phyloP scores from a whole-genome alignment of 2,113 vertebrate genomes.

The Pluvianellus socialis region DNA sequence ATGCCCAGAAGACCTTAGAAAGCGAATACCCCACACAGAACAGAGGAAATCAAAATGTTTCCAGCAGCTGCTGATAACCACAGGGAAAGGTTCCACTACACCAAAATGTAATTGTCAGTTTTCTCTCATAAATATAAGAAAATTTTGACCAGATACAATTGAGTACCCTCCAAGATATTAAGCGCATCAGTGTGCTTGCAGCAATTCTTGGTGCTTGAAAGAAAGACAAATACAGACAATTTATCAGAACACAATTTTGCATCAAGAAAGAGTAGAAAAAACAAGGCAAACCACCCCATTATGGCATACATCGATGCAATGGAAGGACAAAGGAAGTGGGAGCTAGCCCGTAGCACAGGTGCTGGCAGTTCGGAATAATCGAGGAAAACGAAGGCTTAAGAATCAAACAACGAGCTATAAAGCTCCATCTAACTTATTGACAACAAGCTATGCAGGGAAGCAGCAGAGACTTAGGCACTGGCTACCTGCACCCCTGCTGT shows the following conservation, averaged over 20 bases:
- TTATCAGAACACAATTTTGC: background rate
- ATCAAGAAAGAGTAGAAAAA: background rate
- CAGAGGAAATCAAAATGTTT: background rate
- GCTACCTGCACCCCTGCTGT: background rate
- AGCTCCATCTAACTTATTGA: background rate
- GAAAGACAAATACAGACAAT: background rate
- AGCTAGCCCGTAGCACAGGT: background rate
- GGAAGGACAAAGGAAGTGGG: background rate
- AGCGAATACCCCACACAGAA: background rate
- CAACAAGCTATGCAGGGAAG: background rate
- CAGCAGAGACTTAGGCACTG: background rate
- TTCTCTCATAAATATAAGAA: background rate
- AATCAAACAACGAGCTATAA: background rate
- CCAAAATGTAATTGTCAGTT: background rate
- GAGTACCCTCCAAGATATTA: background rate
- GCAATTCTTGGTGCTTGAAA: background rate
- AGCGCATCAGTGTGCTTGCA: background rate
- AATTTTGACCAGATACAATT: background rate
- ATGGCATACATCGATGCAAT: background rate
- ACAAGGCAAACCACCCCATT: fast-evolving
- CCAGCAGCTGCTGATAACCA: background rate
- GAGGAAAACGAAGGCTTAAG: background rate
- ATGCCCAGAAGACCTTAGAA: background rate
- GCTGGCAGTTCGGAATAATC: background rate
- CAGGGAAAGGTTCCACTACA: background rate